Percentiles rank a stretch among this genome's conserved stretches.
Evolutionary conservation across 2,888 invertebrate genomes (phyloP).

Genomic region (Chloromyia formosa): DNA sequence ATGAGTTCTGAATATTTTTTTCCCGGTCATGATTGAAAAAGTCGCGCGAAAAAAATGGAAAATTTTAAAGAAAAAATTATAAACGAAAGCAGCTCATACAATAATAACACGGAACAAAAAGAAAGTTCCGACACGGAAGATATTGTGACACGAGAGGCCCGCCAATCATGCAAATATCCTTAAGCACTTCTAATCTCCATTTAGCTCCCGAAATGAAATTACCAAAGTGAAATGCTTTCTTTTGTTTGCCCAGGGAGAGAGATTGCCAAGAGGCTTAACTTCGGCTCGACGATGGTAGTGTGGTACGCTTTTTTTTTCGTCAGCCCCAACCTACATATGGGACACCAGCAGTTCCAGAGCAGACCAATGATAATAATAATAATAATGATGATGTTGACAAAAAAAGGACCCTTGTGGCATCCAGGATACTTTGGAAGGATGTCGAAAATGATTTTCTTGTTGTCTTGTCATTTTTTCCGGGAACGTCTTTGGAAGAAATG

Average conservation of each 20-base stretch:
- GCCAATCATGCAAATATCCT: slow-evolving; percentile 49
- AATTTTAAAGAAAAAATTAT: slow-evolving; percentile 1
- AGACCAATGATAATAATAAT: too few relatives aligned
- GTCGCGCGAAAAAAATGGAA: neutral
- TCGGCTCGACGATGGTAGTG: neutral
- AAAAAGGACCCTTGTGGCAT: neutral
- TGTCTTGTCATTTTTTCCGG: neutral
- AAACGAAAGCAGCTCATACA: neutral
- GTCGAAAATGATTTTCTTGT: neutral
- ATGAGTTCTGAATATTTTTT: slow-evolving; percentile 2
- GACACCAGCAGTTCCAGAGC: too few relatives aligned
- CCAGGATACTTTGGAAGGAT: neutral
- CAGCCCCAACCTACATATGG: neutral
- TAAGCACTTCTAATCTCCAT: slow-evolving; percentile 33
- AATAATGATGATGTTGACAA: too few relatives aligned
- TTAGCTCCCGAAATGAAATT: slow-evolving; percentile 35
- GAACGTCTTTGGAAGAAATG: neutral
- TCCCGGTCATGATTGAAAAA: neutral
- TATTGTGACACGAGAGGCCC: slow-evolving; percentile 47
- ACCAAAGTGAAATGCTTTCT: slow-evolving; percentile 43
- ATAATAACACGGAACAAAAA: too few relatives aligned
- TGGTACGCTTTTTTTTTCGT: neutral
- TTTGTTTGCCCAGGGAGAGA: slow-evolving; percentile 7
- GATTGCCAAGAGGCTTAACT: neutral
- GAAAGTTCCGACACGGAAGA: slow-evolving; percentile 46